Percentiles rank a stretch among this genome's conserved stretches.
Conservation (phyloP, 2,797 vertebrate species). For the Neomorphus geoffroyi region DNA sequence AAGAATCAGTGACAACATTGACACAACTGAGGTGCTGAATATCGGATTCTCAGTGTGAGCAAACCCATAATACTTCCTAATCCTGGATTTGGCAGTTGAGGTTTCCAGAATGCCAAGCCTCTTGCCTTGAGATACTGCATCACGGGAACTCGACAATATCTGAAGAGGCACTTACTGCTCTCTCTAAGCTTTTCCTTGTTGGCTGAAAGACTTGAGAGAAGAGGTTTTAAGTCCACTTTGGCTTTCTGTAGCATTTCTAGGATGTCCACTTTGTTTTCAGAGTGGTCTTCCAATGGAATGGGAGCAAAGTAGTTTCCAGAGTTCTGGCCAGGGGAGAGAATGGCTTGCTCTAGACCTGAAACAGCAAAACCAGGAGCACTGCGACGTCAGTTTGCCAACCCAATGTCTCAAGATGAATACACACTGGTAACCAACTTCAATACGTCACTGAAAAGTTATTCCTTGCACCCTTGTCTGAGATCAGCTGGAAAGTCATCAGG, state of each 20-base stretch:
- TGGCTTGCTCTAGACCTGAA: constrained; percentile 87
- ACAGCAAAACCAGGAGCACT: constrained; percentile 73
- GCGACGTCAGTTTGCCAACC: constrained; percentile 60
- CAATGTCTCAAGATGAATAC: constrained; percentile 31
- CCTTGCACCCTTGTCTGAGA: constrained; percentile 17
- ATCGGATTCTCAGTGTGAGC: neutral
- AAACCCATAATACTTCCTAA: neutral
- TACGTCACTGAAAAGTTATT: neutral
- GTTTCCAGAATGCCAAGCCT: constrained; percentile 32
- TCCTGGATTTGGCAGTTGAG: neutral
- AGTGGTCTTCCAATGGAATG: constrained; percentile 89
- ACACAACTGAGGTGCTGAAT: neutral
- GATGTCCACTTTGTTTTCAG: constrained; percentile 95
- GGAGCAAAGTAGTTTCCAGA: constrained; percentile 93
- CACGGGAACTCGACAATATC: constrained; percentile 54
- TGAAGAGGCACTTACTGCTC: constrained; percentile 89
- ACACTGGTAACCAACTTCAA: constrained; percentile 23
- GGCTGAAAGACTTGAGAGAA: constrained; percentile 93
- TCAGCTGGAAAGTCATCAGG: neutral
- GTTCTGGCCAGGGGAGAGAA: constrained; percentile 86
- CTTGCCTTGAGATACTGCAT: constrained; percentile 47
- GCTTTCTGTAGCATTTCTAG: constrained; percentile 97
- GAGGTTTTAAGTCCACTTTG: constrained; percentile 96
- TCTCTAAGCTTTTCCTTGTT: constrained; percentile 96
- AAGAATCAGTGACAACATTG: constrained; percentile 4